Evolutionary conservation across 2,797 vertebrate species (phyloP).

Genomic region (Columba guinea): DNA sequence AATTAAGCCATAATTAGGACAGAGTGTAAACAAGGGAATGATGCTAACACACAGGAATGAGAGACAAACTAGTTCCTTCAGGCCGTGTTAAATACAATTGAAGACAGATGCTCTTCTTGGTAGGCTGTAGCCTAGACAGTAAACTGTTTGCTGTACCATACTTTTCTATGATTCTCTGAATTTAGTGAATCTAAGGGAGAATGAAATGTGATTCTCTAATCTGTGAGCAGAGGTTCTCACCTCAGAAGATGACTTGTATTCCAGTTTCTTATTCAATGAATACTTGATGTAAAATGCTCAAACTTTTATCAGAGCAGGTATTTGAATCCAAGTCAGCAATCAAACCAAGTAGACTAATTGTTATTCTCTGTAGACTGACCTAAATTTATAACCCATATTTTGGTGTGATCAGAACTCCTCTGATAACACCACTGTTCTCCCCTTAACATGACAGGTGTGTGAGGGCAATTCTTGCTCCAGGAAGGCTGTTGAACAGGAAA

Average conservation of each 20-base stretch:
- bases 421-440: neutral
- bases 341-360: neutral
- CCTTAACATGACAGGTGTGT: neutral
- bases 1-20: neutral
- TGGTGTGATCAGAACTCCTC: neutral
- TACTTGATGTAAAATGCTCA: neutral
- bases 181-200: neutral
- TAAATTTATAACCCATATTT: neutral
- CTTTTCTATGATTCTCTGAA: neutral
- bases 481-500: neutral
- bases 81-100: neutral
- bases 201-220: neutral
- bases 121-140: neutral
- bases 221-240: neutral
- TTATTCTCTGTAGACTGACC: neutral
- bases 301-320: neutral
- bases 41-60: neutral
- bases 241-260: neutral
- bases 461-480: neutral
- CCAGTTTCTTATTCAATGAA: neutral
- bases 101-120: neutral
- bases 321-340: neutral
- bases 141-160: neutral
- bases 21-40: neutral
- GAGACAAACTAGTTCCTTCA: neutral